A percentile compares a stretch with the other conserved stretches of the same genome.
These are phyloP conservation scores for Ginglymostoma cirratum DNA, from an alignment of 2,113 vertebrate species.

Conservation along the genomic window DNA sequence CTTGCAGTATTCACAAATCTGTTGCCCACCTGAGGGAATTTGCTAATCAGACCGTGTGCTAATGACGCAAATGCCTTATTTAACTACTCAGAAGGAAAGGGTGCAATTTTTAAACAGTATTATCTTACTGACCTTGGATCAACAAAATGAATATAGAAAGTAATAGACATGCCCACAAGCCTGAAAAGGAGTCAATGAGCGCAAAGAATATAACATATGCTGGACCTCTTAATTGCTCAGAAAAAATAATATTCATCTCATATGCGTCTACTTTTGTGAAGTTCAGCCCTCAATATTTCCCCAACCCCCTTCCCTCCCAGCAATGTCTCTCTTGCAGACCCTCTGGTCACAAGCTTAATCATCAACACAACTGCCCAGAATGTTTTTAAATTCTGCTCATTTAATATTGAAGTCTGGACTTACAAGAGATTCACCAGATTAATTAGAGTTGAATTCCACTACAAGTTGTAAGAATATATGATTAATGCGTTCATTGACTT, in stretches of 20 bases:
- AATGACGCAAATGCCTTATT: constrained; percentile 28
- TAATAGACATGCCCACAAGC: not conserved
- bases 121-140: not conserved
- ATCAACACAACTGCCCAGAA: not conserved
- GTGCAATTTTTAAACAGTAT: not conserved
- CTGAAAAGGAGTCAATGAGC: not conserved
- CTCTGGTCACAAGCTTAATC: not conserved
- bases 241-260: not conserved
- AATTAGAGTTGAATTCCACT: not conserved
- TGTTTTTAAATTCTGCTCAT: not conserved
- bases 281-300: not conserved
- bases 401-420: not conserved
- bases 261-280: not conserved
- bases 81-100: not conserved
- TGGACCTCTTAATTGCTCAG: not conserved
- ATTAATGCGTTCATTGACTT: constrained; percentile 2
- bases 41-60: not conserved
- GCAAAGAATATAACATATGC: not conserved
- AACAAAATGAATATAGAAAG: not conserved
- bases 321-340: too few relatives aligned
- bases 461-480: not conserved
- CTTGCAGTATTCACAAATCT: constrained; percentile 7
- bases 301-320: not conserved
- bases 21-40: constrained; percentile 2
- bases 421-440: not conserved